Evolutionary conservation across 2,113 vertebrate species (phyloP).

Genomic region (Limanda limanda): DNA sequence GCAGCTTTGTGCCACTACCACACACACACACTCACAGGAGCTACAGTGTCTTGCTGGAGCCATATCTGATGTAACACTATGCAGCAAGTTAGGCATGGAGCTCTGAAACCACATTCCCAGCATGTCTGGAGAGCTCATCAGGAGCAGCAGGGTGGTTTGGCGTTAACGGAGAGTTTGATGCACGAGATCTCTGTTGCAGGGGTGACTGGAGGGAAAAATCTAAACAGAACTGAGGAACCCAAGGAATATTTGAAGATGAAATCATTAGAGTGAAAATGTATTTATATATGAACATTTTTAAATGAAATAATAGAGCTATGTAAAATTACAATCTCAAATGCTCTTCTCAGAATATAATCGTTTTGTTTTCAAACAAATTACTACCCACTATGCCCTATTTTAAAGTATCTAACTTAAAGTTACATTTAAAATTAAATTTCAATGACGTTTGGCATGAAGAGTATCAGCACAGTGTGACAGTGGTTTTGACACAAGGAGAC

Average conservation of each 20-base stretch:
- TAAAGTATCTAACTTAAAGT: too few relatives aligned
- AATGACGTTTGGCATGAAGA: too few relatives aligned
- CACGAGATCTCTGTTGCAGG: neutral
- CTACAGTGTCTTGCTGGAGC: conserved; percentile 5
- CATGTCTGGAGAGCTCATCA: conserved; percentile 19
- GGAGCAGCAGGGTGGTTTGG: conserved; percentile 4
- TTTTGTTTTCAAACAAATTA: neutral
- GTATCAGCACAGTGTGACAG: too few relatives aligned
- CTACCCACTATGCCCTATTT: too few relatives aligned
- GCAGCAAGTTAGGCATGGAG: conserved; percentile 24
- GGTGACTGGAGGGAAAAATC: neutral
- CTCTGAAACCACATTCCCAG: conserved; percentile 8
- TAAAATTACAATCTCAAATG: neutral
- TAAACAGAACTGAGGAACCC: neutral
- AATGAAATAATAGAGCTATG: neutral
- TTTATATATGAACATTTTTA: neutral
- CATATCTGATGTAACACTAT: conserved; percentile 40
- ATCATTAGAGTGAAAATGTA: neutral
- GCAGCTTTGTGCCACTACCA: conserved; percentile 5
- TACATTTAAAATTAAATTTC: too few relatives aligned
- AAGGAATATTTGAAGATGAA: neutral
- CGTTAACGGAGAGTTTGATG: conserved; percentile 8
- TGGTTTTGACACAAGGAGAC: neutral
- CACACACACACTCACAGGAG: conserved; percentile 13
- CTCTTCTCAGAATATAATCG: neutral